These are phyloP conservation scores for Phyllotreta striolata DNA, from an alignment of 2,888 invertebrate species.

Conservation along the genomic window DNA sequence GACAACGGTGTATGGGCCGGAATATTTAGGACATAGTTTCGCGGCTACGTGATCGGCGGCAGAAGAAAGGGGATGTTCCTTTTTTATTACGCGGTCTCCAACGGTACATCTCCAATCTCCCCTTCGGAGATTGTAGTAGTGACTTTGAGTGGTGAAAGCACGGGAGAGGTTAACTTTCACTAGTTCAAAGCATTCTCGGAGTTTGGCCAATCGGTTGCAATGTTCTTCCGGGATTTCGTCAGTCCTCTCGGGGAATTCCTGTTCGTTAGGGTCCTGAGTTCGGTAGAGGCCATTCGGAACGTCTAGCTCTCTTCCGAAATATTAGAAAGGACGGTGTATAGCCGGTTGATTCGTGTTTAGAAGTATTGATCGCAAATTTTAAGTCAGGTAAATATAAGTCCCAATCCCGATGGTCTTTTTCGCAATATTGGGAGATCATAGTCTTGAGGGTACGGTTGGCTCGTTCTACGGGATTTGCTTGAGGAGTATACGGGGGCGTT, in stretches of 20 bases:
- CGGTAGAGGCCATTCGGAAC: neutral
- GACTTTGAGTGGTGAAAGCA: neutral
- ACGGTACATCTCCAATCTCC: neutral
- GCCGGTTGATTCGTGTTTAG: neutral
- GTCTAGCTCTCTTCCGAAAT: neutral
- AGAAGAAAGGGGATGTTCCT: neutral
- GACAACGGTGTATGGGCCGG: neutral
- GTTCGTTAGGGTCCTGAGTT: no score
- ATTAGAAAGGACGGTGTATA: neutral
- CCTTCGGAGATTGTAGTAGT: neutral
- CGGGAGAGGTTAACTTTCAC: neutral
- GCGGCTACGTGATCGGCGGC: neutral
- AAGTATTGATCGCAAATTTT: neutral
- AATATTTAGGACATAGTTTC: neutral
- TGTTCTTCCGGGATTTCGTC: neutral
- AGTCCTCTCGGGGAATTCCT: no score
- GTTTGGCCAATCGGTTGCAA: neutral
- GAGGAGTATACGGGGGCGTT: no score
- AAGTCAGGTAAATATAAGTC: neutral
- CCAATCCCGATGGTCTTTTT: neutral
- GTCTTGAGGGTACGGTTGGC: neutral
- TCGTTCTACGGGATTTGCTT: no score
- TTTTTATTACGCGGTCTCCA: neutral
- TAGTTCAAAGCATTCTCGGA: neutral
- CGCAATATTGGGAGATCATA: constrained; percentile 1